These are phyloP conservation scores for Leiothrix lutea DNA, from an alignment of 2,113 vertebrate genomes.

Conservation along the genomic window DNA sequence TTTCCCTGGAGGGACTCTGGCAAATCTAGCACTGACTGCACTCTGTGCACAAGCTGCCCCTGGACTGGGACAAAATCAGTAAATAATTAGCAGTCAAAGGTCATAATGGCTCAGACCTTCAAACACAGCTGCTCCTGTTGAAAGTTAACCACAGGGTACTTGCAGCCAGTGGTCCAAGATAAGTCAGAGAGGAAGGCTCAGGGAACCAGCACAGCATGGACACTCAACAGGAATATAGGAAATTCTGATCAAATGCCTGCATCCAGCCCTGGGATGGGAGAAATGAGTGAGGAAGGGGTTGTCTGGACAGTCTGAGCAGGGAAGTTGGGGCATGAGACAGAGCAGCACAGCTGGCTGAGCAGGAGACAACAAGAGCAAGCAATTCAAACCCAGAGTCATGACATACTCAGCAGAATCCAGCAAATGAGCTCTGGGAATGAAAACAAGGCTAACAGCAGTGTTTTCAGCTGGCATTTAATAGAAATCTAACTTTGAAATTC, in stretches of 20 bases:
- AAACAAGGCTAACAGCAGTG: background rate
- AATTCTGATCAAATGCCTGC: background rate
- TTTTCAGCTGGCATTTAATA: conserved; percentile 18
- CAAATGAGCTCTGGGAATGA: background rate
- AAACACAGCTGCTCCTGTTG: background rate
- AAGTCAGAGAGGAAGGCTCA: background rate
- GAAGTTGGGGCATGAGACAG: background rate
- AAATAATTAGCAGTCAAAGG: conserved; percentile 8
- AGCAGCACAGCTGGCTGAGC: background rate
- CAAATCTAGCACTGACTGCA: background rate
- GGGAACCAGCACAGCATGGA: background rate
- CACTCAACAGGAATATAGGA: background rate
- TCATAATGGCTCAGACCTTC: background rate
- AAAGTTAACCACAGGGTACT: background rate
- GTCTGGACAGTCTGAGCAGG: background rate
- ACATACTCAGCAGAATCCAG: background rate
- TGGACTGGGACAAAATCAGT: background rate
- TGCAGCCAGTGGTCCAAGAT: background rate
- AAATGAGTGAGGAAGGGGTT: background rate
- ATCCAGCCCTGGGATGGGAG: background rate
- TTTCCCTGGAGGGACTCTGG: background rate
- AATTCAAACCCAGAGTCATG: background rate
- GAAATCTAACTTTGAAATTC: background rate
- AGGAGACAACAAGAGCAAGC: background rate
- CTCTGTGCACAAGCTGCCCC: background rate